These are phyloP conservation scores for Oscarella lobularis DNA, from an alignment of 37 sponge, comb jelly and placozoan species.

Conservation along the genomic window DNA sequence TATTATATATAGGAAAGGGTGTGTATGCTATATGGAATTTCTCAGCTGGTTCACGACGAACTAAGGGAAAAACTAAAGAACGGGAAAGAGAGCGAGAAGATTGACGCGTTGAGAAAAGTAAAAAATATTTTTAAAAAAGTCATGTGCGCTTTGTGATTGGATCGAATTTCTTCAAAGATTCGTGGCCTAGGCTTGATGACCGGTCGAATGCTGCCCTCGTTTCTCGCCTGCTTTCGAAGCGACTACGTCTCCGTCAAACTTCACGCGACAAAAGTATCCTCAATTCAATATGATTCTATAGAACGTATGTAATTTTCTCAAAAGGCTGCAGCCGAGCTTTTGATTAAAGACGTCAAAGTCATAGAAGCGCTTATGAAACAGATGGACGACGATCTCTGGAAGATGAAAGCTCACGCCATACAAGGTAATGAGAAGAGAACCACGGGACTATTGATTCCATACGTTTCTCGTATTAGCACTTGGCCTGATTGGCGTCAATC, in stretches of 20 bases:
- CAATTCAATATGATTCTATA: not conserved
- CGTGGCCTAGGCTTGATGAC: constrained; percentile 74
- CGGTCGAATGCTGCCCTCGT: constrained; percentile 47
- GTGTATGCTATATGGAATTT: not conserved
- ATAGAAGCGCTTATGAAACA: constrained; percentile 22
- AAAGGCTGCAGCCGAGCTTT: constrained; percentile 39
- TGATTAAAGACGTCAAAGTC: not conserved
- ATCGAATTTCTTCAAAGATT: too few species aligned
- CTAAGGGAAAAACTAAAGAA: constrained; percentile 31
- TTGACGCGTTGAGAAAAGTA: constrained; percentile 88
- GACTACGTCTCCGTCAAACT: constrained; percentile 64
- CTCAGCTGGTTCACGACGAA: constrained; percentile 89
- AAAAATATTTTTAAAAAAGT: too few species aligned
- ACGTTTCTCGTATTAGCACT: constrained; percentile 34
- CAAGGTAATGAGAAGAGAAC: constrained; percentile 20
- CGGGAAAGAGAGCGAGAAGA: constrained; percentile 29
- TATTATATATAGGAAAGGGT: not conserved
- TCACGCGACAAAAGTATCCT: constrained; percentile 47
- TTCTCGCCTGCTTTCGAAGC: constrained; percentile 65
- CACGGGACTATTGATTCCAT: not conserved
- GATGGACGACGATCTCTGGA: constrained; percentile 40
- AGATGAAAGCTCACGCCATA: constrained; percentile 54
- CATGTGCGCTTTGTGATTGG: too few species aligned
- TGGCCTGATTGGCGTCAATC: constrained; percentile 22
- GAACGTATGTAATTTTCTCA: not conserved